Evolutionary conservation across 2,113 vertebrate genomes (phyloP).

Genomic region (Tenrec ecaudatus): DNA sequence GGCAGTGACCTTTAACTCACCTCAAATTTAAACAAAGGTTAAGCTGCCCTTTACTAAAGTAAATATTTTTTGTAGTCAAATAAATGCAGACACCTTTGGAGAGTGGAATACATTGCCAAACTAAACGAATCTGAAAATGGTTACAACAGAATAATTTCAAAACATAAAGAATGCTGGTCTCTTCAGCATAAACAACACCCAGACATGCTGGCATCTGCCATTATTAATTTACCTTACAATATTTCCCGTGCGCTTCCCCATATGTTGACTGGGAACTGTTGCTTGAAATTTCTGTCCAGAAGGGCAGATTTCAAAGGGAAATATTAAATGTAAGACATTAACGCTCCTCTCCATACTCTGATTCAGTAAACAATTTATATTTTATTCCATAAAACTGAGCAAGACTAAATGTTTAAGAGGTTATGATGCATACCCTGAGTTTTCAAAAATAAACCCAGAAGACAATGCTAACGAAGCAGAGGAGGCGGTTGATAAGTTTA

Average conservation of each 20-base stretch:
- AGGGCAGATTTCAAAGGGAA: constrained; percentile 88
- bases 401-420: constrained; percentile 80
- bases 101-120: constrained; percentile 84
- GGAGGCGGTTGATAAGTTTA: constrained; percentile 84
- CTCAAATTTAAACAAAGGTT: constrained; percentile 91
- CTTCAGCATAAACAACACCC: constrained; percentile 85
- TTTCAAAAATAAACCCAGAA: constrained; percentile 87
- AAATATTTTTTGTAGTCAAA: constrained; percentile 89
- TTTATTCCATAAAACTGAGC: constrained; percentile 87
- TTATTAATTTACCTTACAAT: constrained; percentile 91
- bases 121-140: constrained; percentile 80
- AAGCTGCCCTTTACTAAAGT: constrained; percentile 89
- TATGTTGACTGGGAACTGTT: constrained; percentile 90
- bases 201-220: constrained; percentile 90
- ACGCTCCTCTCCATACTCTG: constrained; percentile 67
- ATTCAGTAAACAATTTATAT: constrained; percentile 91
- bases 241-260: constrained; percentile 88
- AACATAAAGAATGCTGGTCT: constrained; percentile 86
- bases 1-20: constrained; percentile 88
- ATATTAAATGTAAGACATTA: constrained; percentile 88
- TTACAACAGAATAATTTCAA: constrained; percentile 85
- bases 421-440: constrained; percentile 82
- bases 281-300: constrained; percentile 89
- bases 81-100: constrained; percentile 88
- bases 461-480: constrained; percentile 82